Conservation (phyloP, 2,888 invertebrate genomes). For the Lissonota sp. region DNA sequence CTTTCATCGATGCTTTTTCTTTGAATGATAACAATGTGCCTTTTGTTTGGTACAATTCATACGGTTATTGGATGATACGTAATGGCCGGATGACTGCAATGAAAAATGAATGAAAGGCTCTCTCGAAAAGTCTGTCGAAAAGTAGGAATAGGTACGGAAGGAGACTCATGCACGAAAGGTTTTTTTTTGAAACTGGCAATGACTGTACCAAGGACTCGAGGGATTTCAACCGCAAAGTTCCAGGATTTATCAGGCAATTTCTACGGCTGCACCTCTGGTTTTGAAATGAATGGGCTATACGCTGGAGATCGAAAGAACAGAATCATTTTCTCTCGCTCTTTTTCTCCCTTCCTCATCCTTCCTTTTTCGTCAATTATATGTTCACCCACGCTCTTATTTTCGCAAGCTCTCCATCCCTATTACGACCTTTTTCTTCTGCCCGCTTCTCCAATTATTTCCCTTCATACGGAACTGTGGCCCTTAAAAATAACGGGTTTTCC, state of each 20-base stretch:
- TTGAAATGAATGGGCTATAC: conserved; percentile 20
- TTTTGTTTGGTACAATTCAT: conserved; percentile 18
- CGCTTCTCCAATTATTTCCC: conserved; percentile 10
- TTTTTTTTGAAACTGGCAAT: conserved; percentile 9
- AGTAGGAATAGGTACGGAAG: background rate
- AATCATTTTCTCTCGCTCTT: conserved; percentile 4
- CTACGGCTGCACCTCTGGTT: conserved; percentile 36
- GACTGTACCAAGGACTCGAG: conserved; percentile 40
- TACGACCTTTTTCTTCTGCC: background rate
- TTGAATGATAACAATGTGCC: conserved; percentile 9
- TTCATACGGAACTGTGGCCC: conserved; percentile 1
- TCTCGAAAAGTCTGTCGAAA: conserved; percentile 26
- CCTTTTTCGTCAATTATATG: conserved; percentile 52
- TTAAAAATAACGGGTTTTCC: conserved; percentile 21
- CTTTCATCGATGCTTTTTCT: conserved; percentile 6
- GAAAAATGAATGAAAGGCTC: conserved; percentile 29
- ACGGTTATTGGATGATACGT: background rate
- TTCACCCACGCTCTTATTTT: conserved; percentile 29
- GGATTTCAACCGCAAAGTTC: conserved; percentile 43
- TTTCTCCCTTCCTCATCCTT: background rate
- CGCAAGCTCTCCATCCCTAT: conserved; percentile 13
- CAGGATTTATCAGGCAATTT: conserved; percentile 55
- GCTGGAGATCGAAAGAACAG: conserved; percentile 30
- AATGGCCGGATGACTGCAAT: conserved; percentile 8
- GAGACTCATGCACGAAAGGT: conserved; percentile 2